Evolutionary conservation across 2,113 vertebrate species (phyloP), one percentile per base, ranked within the genome.

Genomic region (Aix galericulata): DNA sequence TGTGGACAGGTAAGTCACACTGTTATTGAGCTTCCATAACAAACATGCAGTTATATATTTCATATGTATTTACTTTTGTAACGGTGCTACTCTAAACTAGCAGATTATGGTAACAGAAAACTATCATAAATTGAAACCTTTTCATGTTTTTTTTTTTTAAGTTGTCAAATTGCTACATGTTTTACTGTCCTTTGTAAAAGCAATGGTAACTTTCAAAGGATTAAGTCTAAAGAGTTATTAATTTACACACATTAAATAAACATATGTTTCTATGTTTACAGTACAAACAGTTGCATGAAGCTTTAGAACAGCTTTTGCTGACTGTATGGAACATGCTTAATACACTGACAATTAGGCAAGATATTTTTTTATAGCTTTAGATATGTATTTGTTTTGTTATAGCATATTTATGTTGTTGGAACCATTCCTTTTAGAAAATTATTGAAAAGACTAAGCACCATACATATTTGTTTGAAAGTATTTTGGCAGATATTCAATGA

Each of bases 1-100:
- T 99, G 99, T 97, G 98, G 98, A 58, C 98, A 99, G 98, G 99
- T 99, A 98, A 97, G 66, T 64, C 16, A 59, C 1, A 7, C 77
- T 81, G 89, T 89, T 77, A 42, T 84, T 34, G 1, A 62, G 95
- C 31, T 21, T 20, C 90, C 48, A 29, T 53, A 85, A 82, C 56
- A 73, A 66, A 77, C 0, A 0, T 13, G 10, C 55, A 10, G 15
- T 9, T 91, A 23, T 8, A 44, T 67, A 56, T 78, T 83, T 88
- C 17, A 13, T 93, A 26, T 8, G 46, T 67, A 53, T 78, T 83
- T 88, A 83, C 38, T 63, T 40, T 82, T 90, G 17, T 53, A 1
- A 44, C 66, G 48, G 2, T 82, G 82, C 40, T 62, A 9, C 15
- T 74, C 38, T 77, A 86, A 87, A 53, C 20, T 88, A 63, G 6